Percentiles rank a stretch among this genome's conserved stretches.
Conservation (phyloP, 1,140 invertebrate genomes). For the Polyergus mexicanus region DNA sequence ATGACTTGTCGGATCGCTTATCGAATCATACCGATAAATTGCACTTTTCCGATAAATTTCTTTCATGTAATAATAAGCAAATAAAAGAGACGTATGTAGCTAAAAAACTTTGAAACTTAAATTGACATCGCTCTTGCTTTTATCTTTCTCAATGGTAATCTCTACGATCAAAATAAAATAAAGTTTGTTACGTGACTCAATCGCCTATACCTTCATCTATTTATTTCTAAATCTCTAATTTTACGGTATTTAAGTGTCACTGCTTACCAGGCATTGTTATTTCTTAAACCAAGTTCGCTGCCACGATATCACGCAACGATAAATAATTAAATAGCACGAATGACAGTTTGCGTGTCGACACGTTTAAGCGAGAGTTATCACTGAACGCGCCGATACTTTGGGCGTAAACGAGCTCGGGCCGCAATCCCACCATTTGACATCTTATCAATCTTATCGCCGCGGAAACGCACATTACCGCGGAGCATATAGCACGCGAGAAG, state of each 20-base stretch:
- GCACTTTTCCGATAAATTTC: not conserved
- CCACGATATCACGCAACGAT: not conserved
- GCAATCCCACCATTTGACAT: conserved; percentile 31
- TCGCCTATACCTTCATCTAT: not conserved
- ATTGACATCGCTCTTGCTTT: not conserved
- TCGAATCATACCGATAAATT: not conserved
- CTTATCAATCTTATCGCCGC: conserved; percentile 52
- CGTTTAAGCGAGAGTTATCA: conserved; percentile 36
- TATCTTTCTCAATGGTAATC: not conserved
- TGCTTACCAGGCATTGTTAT: conserved; percentile 54
- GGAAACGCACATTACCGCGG: conserved; percentile 14
- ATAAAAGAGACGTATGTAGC: not conserved
- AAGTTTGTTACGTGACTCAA: not conserved
- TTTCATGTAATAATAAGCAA: not conserved
- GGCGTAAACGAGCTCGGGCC: conserved; percentile 21
- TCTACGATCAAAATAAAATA: not conserved
- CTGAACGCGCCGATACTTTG: conserved; percentile 20
- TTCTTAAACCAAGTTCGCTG: not conserved
- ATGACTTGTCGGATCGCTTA: conserved; percentile 13
- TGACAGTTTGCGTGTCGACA: conserved; percentile 24
- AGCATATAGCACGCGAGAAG: conserved; percentile 8
- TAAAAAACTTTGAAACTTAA: not conserved
- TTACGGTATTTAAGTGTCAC: not conserved
- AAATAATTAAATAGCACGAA: conserved; percentile 12
- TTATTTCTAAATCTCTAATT: conserved; percentile 13